Evolutionary conservation across 2,797 vertebrate genomes (phyloP), one percentile per base, ranked within the genome.

Genomic region (Podargus strigoides): DNA sequence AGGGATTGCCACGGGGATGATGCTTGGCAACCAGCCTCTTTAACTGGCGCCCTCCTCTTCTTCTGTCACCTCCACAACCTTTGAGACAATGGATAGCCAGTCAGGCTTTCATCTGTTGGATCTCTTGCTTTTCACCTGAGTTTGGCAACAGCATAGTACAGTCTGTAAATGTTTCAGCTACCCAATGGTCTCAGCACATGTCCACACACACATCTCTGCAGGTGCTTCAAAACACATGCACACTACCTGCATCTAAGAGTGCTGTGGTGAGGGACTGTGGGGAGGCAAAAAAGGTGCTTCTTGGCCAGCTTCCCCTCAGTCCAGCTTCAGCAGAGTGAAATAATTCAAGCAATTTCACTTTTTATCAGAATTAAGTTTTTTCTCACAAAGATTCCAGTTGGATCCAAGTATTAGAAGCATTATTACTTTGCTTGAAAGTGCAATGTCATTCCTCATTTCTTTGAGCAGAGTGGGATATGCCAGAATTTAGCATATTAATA

Each of bases 391-490:
- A 30, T 14, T 90, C 49, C 9, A 30, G 72, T 87, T 79, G 74
- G 44, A 76, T 5, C 18, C 42, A 89, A 2, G 28, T 66, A 55
- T 52, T 50, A 44, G 23, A 76, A 89, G 20, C 21, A 50, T 11
- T 66, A 87, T 56, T 96, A 32, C 64, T 91, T 95, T 58, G 56
- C 66, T 39, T 88, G 44, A 67, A 97, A 89, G 39, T 56, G 30
- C 12, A 23, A 64, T 44, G 67, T 55, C 80, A 22, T 66, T 80
- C 55, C 85, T 92, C 47, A 74, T 80, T 80, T 82, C 47, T 90
- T 88, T 12, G 18, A 95, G 90, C 66, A 89, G 55, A 75, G 41
- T 44, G 52, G 87, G 83, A 86, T 19, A 77, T 0, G 17, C 52
- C 87, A 93, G 60, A 94, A 94, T 82, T 91, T 80, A 44, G 16